Evolutionary conservation across 2,797 vertebrate genomes (phyloP), one percentile per base, ranked within the genome.

Genomic region (Manis pentadactyla): DNA sequence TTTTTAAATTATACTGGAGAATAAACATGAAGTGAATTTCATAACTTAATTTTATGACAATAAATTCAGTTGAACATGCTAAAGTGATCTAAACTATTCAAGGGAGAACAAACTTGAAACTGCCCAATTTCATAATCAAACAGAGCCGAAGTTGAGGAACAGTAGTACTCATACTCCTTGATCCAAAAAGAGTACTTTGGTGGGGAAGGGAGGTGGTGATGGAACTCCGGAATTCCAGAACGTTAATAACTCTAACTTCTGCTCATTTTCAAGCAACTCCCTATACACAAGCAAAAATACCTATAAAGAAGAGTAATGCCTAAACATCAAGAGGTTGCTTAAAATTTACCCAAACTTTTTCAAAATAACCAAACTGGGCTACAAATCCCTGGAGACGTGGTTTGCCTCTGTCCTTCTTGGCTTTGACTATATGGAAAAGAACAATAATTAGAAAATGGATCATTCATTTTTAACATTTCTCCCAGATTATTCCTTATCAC

Each of bases 341-440:
- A 81, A 68, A 87, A 46, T 87, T 95, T 55, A 84, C 73, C 53
- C 63, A 78, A 94, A 94, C n/a, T 89, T 96, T 64, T 31, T 94
- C 71, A 23, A 93, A 87, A 96, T 94, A 75, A n/a, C 39, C 55
- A 73, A 91, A 77, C 11, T 64, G 42, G 49, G 23, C 42, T 83
- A 49, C 51, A 87, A 66, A 82, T 77, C 79, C 68, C 55, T 4
- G 0, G 66, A 87, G 46, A 83, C n/a, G 6, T 15, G 23, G 17
- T 77, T 94, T 79, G 61, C 61, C 51, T 97, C 88, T 96, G 83
- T 90, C 93, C 55, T 93, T 94, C 79, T 74, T 92, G 93, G 79
- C 86, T 81, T 74, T 82, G 59, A 71, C 69, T 49, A 63, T 42
- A 74, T 37, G 14, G 63, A 92, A 93, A 95, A 93, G 59, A 81